Percentiles rank a stretch among this genome's conserved stretches.
phyloP scores from a whole-genome alignment of 2,888 invertebrate species.

The Tribolium freemani region DNA sequence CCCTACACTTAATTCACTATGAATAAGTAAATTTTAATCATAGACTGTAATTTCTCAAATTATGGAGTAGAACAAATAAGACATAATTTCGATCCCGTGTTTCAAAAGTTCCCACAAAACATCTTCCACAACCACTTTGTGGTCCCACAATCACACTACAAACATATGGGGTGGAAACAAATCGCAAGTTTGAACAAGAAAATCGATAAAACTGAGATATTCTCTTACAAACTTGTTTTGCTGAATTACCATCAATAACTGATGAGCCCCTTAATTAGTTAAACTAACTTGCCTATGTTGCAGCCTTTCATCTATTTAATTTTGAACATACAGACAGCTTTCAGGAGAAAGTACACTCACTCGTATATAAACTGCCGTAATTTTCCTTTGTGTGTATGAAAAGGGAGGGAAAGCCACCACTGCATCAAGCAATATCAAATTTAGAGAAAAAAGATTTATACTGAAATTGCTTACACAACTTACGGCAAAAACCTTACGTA shows the following conservation, averaged over 20 bases:
- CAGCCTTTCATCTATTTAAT: neutral
- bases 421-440: neutral
- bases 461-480: no score
- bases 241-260: neutral
- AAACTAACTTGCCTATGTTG: neutral
- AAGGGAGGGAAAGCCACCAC: neutral
- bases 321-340: neutral
- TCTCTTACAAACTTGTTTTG: neutral
- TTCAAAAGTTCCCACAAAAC: no score
- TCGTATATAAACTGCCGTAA: neutral
- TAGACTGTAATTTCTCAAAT: neutral
- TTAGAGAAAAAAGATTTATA: no score
- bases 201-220: neutral
- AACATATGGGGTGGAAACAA: neutral
- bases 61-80: neutral
- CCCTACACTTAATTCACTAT: neutral
- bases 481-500: no score
- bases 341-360: neutral
- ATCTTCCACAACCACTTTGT: neutral
- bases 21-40: neutral
- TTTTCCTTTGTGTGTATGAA: neutral
- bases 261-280: neutral
- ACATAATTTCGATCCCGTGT: no score
- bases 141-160: neutral
- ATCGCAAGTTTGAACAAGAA: neutral